These are phyloP conservation scores for Oryzias melastigma DNA, from an alignment of 2,113 vertebrate genomes.

Conservation along the genomic window DNA sequence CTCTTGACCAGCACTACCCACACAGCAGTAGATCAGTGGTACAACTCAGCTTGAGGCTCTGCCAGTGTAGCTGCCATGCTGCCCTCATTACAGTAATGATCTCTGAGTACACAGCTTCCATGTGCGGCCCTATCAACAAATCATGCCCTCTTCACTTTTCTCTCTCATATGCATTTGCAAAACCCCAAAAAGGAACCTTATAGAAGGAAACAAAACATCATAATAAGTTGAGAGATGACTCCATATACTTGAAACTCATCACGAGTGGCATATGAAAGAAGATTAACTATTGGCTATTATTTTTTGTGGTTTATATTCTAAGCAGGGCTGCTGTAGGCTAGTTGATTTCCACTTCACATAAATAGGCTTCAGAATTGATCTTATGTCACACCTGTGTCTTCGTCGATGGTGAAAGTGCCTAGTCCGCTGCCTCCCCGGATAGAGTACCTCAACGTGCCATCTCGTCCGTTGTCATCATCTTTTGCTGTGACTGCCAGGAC, in stretches of 20 bases:
- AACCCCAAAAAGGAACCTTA: background rate
- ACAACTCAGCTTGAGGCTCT: slow-evolving; percentile 48
- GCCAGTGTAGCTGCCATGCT: slow-evolving; percentile 52
- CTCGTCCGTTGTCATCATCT: slow-evolving; percentile 90
- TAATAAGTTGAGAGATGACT: background rate
- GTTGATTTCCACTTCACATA: slow-evolving; percentile 61
- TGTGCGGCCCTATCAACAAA: slow-evolving; percentile 44
- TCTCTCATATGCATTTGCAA: too few relatives aligned
- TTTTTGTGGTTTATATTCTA: slow-evolving; percentile 34
- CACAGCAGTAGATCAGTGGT: slow-evolving; percentile 45
- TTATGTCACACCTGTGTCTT: slow-evolving; percentile 91
- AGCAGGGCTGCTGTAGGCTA: slow-evolving; percentile 18
- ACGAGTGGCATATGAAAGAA: background rate
- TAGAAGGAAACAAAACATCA: background rate
- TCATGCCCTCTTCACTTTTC: too few relatives aligned
- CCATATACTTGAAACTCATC: background rate
- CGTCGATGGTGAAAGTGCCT: slow-evolving; percentile 91
- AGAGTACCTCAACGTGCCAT: slow-evolving; percentile 90
- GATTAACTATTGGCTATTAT: slow-evolving; percentile 8
- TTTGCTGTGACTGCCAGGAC: slow-evolving; percentile 85
- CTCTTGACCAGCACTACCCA: slow-evolving; percentile 58
- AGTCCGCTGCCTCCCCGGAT: slow-evolving; percentile 90
- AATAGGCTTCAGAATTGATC: slow-evolving; percentile 55
- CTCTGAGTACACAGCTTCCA: slow-evolving; percentile 57
- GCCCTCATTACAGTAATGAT: slow-evolving; percentile 73